These are phyloP conservation scores for Leptinotarsa peninsularis DNA, from an alignment of 2,888 invertebrate genomes.

Conservation along the genomic window DNA sequence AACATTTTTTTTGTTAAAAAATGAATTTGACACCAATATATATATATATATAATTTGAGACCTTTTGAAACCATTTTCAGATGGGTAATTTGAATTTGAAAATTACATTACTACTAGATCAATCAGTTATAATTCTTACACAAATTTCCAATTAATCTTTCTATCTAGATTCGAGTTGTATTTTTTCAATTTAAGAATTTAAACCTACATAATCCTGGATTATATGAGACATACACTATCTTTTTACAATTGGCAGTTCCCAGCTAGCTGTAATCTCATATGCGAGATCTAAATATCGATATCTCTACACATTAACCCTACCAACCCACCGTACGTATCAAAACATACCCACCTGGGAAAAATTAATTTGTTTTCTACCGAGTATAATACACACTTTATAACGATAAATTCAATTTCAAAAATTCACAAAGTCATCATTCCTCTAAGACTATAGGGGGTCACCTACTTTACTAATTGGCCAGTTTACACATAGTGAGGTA, in stretches of 20 bases:
- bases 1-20: too few relatives aligned
- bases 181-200: slow-evolving; percentile 58
- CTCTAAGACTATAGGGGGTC: slow-evolving; percentile 28
- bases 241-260: slow-evolving; percentile 68
- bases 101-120: too few relatives aligned
- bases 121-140: neutral
- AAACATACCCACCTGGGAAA: slow-evolving; percentile 15
- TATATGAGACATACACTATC: slow-evolving; percentile 65
- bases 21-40: too few relatives aligned
- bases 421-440: slow-evolving; percentile 46
- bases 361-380: neutral
- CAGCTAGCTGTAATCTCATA: slow-evolving; percentile 66
- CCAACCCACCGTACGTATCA: slow-evolving; percentile 46
- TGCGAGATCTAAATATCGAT: slow-evolving; percentile 61
- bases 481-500: slow-evolving; percentile 63
- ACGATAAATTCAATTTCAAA: slow-evolving; percentile 50
- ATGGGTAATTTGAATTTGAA: too few relatives aligned
- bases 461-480: slow-evolving; percentile 57
- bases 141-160: slow-evolving; percentile 33
- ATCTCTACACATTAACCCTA: slow-evolving; percentile 55
- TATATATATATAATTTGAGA: too few relatives aligned
- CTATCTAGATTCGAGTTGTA: slow-evolving; percentile 41
- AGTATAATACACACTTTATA: slow-evolving; percentile 24
- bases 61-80: too few relatives aligned
- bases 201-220: slow-evolving; percentile 63